Conservation (phyloP, 2,888 invertebrate genomes). For the Pegoplata infirma region DNA sequence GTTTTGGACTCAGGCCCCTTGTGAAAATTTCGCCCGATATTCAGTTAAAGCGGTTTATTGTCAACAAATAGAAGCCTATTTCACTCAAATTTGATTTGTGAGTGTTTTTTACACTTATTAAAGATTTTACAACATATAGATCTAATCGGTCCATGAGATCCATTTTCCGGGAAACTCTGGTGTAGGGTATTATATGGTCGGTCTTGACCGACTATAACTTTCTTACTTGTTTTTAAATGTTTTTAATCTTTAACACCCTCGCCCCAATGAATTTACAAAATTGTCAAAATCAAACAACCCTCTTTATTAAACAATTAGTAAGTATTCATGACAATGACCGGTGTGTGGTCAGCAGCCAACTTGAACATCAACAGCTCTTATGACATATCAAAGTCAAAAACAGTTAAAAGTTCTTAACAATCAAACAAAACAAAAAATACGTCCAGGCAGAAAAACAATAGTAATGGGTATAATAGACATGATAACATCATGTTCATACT, state of each 20-base stretch:
- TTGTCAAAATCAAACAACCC: slow-evolving; percentile 32
- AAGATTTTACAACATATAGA: too few species aligned
- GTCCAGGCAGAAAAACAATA: not conserved
- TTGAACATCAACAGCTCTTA: slow-evolving; percentile 43
- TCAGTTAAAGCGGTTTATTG: too few species aligned
- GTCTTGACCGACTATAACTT: too few species aligned
- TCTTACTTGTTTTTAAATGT: not conserved
- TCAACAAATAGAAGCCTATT: too few species aligned
- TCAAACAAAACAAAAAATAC: not conserved
- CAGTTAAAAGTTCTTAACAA: slow-evolving; percentile 51
- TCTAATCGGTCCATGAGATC: too few species aligned
- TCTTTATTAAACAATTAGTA: slow-evolving; percentile 24
- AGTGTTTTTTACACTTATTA: too few species aligned
- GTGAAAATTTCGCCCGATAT: too few species aligned
- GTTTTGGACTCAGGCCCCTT: too few species aligned
- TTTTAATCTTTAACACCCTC: not conserved
- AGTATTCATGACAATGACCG: slow-evolving; percentile 49
- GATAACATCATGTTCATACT: not conserved
- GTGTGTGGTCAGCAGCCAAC: slow-evolving; percentile 27
- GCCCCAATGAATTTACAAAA: not conserved
- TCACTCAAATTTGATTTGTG: too few species aligned
- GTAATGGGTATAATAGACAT: not conserved
- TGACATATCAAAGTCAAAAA: slow-evolving; percentile 58
- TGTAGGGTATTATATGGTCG: too few species aligned
- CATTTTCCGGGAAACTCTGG: too few species aligned